Evolutionary conservation across 64 coral and sea anemone genomes (phyloP), one percentile per base, ranked within the genome.

Genomic region (Stylophora pistillata): DNA sequence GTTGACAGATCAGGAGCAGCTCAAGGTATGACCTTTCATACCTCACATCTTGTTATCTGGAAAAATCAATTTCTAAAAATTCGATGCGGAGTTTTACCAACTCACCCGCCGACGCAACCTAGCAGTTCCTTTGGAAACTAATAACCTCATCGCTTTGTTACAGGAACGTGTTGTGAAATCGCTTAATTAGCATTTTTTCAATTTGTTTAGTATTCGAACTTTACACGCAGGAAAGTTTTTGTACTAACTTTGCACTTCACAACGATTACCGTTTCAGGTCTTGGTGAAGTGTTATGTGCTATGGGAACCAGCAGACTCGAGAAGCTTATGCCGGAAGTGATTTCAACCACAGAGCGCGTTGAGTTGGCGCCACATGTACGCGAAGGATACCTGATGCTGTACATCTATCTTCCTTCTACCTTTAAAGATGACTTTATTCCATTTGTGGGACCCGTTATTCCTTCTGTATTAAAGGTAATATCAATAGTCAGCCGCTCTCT

Each of bases 341-440:
- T 99, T 25, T 87, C 93, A 12, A 95, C 97, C 2, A 99, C 97
- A 17, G 94, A 90, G 53, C 95, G 80, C 60, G 33, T 74, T 41
- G 97, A 99, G 57, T 64, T 99, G 13, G 93, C 97, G 1, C 82
- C 97, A 10, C 97, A 99, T 31, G 85, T 99, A 59, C 88, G 65
- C 33, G 97, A 99, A 64, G 97, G 97, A 10, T 99, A 99, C 58
- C 90, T 99, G 18, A 93, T 99, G 97, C 66, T 99, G 37, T 99
- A 99, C 73, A 95, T 99, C 70, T 99, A 99, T 63, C 72, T 99
- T n/a, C 97, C 97, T 13, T 56, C 93, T 0, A 84, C 93, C 1
- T 99, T 99, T 69, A 93, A 87, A 58, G 78, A 82, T 21, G 97
- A 92, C 26, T 99, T 99, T 71, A 89, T 91, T 31, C 90, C 93